Evolutionary conservation across 2,113 vertebrate genomes (phyloP), one percentile per base, ranked within the genome.

Genomic region (Ceyx melanurus): DNA sequence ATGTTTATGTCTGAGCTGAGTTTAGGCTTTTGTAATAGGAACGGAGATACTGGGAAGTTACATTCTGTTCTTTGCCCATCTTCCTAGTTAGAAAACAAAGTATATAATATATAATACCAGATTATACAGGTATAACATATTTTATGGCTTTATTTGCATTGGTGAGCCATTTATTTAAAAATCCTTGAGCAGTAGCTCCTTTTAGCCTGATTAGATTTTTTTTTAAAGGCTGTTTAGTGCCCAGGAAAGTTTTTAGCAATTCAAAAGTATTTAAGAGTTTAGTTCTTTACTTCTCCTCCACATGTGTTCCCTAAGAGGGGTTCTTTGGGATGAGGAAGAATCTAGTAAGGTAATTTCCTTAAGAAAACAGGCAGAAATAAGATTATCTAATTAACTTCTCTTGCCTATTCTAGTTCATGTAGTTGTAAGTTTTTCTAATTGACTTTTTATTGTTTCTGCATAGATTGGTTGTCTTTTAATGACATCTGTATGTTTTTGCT

Each of bases 401-500:
- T 94, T 0, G 3, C 23, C n/a, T 87, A 61, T 91, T 96, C 93
- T 89, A 74, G 46, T 42, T 88, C 89, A 82, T 86, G 81, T 73
- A 95, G 91, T 96, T 95, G 82, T 88, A 95, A 90, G 56, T 95
- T 94, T 82, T 82, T 84, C 40, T 90, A 97, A 94, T 89, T 90
- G 53, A 64, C 85, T 19, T 67, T 95, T 97, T 95, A 97, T 84
- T 95, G 90, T 77, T 62, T 94, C 40, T 79, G 57, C 58, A 80
- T 91, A 95, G 65, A 97, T 90, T 95, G 66, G 68, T 79, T 95
- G 78, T 33, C 40, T 96, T 94, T 79, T 95, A 95, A 94, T 56
- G 67, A 51, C 93, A 97, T 92, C 95, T 97, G 89, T 84, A 93
- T 89, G 58, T 82, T 95, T 93, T 88, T 94, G 88, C 96, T 94